These are phyloP conservation scores for Caenorhabditis becei DNA, from an alignment of 2,888 invertebrate genomes.

Conservation along the genomic window DNA sequence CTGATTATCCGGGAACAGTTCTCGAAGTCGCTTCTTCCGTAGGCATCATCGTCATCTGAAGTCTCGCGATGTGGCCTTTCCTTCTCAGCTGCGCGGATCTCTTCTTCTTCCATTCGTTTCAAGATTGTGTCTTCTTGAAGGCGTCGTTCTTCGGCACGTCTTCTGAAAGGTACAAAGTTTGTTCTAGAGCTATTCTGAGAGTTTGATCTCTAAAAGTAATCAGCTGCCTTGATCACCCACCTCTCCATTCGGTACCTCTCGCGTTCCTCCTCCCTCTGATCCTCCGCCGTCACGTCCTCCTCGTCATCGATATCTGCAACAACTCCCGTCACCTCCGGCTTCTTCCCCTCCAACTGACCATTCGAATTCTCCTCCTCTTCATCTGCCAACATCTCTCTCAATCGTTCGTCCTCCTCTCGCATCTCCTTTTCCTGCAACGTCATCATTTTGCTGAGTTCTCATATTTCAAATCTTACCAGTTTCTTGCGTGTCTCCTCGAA, in stretches of 20 bases:
- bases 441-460: slow-evolving; percentile 15
- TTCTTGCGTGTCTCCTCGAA: slow-evolving; percentile 65
- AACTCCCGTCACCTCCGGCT: too few species aligned
- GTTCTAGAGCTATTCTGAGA: background rate
- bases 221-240: slow-evolving; percentile 5
- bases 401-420: slow-evolving; percentile 66
- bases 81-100: slow-evolving; percentile 45
- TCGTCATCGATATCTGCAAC: slow-evolving; percentile 47
- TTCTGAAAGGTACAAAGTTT: slow-evolving; percentile 31
- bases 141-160: slow-evolving; percentile 62
- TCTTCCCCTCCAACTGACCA: slow-evolving; percentile 12
- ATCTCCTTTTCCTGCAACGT: slow-evolving; percentile 62
- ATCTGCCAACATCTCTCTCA: slow-evolving; percentile 64
- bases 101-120: slow-evolving; percentile 56
- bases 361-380: slow-evolving; percentile 63
- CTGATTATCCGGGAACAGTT: background rate
- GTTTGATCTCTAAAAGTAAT: background rate
- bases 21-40: slow-evolving; percentile 28
- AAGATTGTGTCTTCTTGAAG: slow-evolving; percentile 63
- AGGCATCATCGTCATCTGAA: slow-evolving; percentile 26
- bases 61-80: slow-evolving; percentile 32
- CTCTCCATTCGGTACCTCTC: slow-evolving; percentile 55
- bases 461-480: slow-evolving; percentile 52
- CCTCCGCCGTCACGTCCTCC: slow-evolving; percentile 48
- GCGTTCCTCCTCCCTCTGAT: slow-evolving; percentile 54